Evolutionary conservation across 2,888 invertebrate species (phyloP), one percentile per base, ranked within the genome.

Genomic region (Amblyjoppa proteus): DNA sequence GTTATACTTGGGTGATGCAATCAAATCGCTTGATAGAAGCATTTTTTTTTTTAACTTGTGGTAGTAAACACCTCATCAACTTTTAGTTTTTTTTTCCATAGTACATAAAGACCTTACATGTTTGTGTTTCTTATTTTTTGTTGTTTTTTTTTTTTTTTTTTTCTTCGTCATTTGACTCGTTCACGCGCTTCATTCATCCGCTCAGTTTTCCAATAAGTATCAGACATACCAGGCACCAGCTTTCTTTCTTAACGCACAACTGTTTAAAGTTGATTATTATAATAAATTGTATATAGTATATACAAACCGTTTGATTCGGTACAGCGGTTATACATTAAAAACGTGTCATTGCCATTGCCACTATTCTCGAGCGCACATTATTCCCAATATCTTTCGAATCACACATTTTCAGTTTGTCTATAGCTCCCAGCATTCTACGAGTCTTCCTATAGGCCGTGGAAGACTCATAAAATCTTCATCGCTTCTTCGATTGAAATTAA

Each of bases 261-360:
- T 81, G 56, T 86, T 88, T 84, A 85, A 87, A 73, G 76, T 89
- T 76, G 88, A 88, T 88, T 89, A 89, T 79, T 80, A 79, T 88
- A 88, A 84, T 90, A 90, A 88, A 89, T 89, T 89, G 89, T 91
- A 91, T 91, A 90, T 90, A 90, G 86, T 90, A 91, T 90, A 90
- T 91, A 90, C 90, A 91, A 91, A 91, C 89, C 88, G 89, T 90
- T 89, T 90, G 88, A 89, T 87, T 88, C 88, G 89, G 88, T 89
- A 91, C 90, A 90, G 82, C 88, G 89, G 88, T 89, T 89, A 88
- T 82, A 89, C 86, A 85, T 80, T 81, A 79, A 83, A 88, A 89
- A 89, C 88, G 85, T 84, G 83, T 87, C 81, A 83, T 87, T 85
- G 82, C 87, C 84, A 85, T 83, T 84, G 79, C 82, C 77, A 81